Conservation (phyloP, 2,797 vertebrate species). For the Cyclopterus lumpus region DNA sequence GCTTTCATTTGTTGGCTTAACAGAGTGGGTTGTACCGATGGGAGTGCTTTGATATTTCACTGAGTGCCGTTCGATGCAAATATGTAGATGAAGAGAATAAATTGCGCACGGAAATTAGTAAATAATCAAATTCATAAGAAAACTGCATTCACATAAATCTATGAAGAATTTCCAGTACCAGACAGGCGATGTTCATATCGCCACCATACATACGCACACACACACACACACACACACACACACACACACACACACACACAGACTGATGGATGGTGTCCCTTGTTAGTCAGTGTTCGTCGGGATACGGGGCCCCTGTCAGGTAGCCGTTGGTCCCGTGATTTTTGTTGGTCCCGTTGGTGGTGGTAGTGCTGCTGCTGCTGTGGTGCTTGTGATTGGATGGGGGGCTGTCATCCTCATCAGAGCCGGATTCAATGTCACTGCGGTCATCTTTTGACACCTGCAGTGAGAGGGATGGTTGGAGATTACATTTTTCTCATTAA, state of each 20-base stretch:
- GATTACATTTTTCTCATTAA: conserved; percentile 40
- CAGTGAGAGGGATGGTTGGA: neutral
- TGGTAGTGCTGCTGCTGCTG: conserved; percentile 83
- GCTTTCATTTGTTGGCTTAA: conserved; percentile 87
- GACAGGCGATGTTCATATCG: conserved; percentile 85
- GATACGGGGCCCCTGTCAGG: conserved; percentile 85
- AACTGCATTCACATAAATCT: conserved; percentile 86
- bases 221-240: conserved; percentile 30
- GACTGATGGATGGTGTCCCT: conserved; percentile 67
- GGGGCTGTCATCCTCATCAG: conserved; percentile 92
- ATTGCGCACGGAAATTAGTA: conserved; percentile 70
- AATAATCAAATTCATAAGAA: conserved; percentile 63
- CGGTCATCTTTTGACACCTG: conserved; percentile 96
- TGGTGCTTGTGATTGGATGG: conserved; percentile 86
- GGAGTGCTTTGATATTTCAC: conserved; percentile 86
- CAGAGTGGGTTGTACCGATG: conserved; percentile 84
- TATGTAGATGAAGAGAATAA: conserved; percentile 75
- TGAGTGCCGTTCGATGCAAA: conserved; percentile 86
- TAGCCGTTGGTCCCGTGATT: conserved; percentile 95
- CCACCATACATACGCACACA: conserved; percentile 29
- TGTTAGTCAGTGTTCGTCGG: conserved; percentile 90
- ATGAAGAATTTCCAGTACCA: conserved; percentile 88
- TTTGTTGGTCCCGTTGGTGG: conserved; percentile 89
- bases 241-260: conserved; percentile 54
- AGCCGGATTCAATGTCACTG: conserved; percentile 97